Conservation (phyloP, 2,113 vertebrate genomes). For the Grammomys surdaster region DNA sequence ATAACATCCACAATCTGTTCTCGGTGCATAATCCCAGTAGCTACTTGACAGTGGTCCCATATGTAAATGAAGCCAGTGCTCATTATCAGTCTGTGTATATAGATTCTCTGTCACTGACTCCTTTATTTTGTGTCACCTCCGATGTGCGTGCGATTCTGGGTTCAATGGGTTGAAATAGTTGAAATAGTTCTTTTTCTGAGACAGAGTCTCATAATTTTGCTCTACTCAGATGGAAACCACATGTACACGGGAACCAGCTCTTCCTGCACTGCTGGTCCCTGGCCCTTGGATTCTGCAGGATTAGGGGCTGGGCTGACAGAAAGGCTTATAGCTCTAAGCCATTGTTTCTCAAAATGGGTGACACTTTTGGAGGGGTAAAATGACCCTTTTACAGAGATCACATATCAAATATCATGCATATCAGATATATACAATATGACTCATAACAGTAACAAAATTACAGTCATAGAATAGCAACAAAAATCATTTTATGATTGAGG, state of each 20-base stretch:
- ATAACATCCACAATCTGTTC: conserved; percentile 6
- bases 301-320: background rate
- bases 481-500: background rate
- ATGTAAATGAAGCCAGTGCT: background rate
- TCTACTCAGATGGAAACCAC: background rate
- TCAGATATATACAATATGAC: background rate
- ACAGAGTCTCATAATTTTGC: background rate
- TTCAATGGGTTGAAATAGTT: background rate
- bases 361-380: background rate
- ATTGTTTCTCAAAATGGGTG: background rate
- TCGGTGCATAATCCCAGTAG: background rate
- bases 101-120: background rate
- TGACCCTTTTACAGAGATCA: background rate
- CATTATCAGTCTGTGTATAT: background rate
- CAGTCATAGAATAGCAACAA: background rate
- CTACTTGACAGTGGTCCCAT: background rate
- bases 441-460: background rate
- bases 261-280: background rate
- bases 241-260: background rate
- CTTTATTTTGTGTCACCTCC: background rate
- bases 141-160: background rate
- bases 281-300: background rate
- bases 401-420: background rate
- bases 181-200: background rate
- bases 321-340: background rate